Evolutionary conservation across 2,888 invertebrate species (phyloP).

Genomic region (Hydrotaea cyrtoneurina): DNA sequence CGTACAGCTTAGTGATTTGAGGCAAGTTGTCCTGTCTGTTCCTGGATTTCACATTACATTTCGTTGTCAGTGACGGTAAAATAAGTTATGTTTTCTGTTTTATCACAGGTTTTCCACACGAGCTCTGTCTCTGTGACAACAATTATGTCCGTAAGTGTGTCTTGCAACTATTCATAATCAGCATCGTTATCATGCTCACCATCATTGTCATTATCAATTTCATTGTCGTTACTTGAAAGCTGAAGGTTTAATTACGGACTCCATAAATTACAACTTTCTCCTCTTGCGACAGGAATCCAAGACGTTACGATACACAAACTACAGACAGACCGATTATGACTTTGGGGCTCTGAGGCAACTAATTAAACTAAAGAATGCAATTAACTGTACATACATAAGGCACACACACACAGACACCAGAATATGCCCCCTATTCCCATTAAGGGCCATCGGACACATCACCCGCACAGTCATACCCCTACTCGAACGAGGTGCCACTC

Average conservation of each 20-base stretch:
- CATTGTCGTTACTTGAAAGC: conserved; percentile 10
- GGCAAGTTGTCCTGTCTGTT: too few relatives aligned
- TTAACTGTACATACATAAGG: conserved; percentile 20
- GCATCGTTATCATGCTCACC: not conserved
- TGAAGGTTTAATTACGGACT: conserved; percentile 38
- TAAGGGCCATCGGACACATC: not conserved
- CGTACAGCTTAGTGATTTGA: too few relatives aligned
- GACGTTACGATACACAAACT: not conserved
- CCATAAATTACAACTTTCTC: conserved; percentile 21
- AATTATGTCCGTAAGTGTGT: too few relatives aligned
- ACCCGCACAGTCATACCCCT: too few relatives aligned
- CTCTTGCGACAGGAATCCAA: not conserved
- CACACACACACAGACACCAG: not conserved
- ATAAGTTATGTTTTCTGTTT: too few relatives aligned
- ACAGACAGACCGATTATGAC: conserved; percentile 23
- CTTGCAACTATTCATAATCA: not conserved
- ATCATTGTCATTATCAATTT: conserved; percentile 18
- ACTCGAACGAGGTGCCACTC: not conserved
- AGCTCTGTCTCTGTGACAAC: too few relatives aligned
- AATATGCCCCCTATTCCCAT: not conserved
- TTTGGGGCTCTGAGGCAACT: conserved; percentile 41
- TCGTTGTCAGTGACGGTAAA: too few relatives aligned
- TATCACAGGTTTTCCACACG: too few relatives aligned
- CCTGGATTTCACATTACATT: too few relatives aligned
- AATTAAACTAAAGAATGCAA: conserved; percentile 47